These are phyloP conservation scores for Apodemia zela DNA, from an alignment of 2,888 invertebrate genomes.

Conservation along the genomic window DNA sequence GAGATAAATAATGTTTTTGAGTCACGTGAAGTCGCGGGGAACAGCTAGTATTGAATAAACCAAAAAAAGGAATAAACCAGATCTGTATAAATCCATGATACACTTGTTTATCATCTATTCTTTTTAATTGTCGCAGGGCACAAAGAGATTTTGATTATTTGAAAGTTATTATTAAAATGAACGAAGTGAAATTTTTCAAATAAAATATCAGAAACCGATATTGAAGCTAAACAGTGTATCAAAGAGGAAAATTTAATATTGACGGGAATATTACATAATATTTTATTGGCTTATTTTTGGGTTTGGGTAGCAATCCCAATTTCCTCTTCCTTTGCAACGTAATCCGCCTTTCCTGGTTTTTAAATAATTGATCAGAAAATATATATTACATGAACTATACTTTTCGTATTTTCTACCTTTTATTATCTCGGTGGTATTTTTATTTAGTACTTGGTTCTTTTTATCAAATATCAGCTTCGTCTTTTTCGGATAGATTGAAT, in stretches of 20 bases:
- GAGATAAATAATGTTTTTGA: too few species aligned
- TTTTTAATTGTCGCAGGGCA: too few species aligned
- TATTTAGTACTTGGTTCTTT: not conserved
- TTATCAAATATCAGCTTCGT: too few species aligned
- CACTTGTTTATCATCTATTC: too few species aligned
- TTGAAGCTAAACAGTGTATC: not conserved
- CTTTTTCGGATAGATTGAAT: too few species aligned
- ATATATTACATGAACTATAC: not conserved
- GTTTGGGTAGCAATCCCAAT: conserved; percentile 1
- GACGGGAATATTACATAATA: not conserved
- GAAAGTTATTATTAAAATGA: too few species aligned
- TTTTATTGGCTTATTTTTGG: conserved; percentile 1
- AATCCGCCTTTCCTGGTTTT: not conserved
- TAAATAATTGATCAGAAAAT: not conserved
- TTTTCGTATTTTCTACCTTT: not conserved
- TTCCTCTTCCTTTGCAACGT: not conserved
- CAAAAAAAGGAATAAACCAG: too few species aligned
- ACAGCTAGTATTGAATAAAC: too few species aligned
- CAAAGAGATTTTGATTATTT: too few species aligned
- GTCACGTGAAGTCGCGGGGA: too few species aligned
- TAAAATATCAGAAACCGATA: conserved; percentile 21
- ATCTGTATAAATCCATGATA: too few species aligned
- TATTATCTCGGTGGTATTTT: not conserved
- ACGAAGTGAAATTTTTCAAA: conserved; percentile 19
- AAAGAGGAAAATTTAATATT: too few species aligned